Evolutionary conservation across 1,140 invertebrate genomes (phyloP).

Genomic region (Macrosteles quadrilineatus): DNA sequence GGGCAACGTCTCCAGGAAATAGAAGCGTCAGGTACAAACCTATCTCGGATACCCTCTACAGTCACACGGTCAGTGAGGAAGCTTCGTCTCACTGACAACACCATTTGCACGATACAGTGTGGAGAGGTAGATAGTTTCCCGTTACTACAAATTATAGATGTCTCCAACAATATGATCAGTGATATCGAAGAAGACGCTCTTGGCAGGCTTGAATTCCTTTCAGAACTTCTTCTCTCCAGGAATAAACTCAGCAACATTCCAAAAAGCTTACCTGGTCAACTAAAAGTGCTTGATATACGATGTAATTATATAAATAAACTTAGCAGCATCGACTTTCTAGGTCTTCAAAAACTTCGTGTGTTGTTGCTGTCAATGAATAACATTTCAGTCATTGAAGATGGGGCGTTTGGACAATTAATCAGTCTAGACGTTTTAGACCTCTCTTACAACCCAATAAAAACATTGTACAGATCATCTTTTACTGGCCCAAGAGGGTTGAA

Average conservation of each 20-base stretch:
- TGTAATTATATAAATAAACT: slow-evolving; percentile 68
- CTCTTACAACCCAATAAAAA: slow-evolving; percentile 72
- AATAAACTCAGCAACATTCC: slow-evolving; percentile 71
- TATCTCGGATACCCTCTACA: slow-evolving; percentile 77
- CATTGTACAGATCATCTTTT: slow-evolving; percentile 65
- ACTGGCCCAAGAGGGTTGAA: slow-evolving; percentile 63
- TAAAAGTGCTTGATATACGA: slow-evolving; percentile 63
- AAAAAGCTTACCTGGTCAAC: slow-evolving; percentile 61
- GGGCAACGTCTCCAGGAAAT: slow-evolving; percentile 70
- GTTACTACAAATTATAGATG: slow-evolving; percentile 73
- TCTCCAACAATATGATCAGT: slow-evolving; percentile 75
- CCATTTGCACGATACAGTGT: slow-evolving; percentile 68
- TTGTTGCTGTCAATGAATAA: slow-evolving; percentile 68
- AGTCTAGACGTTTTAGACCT: slow-evolving; percentile 70
- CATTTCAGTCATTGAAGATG: slow-evolving; percentile 64
- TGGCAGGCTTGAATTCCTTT: slow-evolving; percentile 75
- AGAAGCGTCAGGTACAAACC: slow-evolving; percentile 77
- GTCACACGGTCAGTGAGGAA: slow-evolving; percentile 82
- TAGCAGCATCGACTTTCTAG: slow-evolving; percentile 65
- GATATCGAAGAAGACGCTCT: slow-evolving; percentile 85
- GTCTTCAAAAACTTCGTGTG: slow-evolving; percentile 67
- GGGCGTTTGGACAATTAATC: slow-evolving; percentile 64
- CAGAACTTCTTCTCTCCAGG: slow-evolving; percentile 75
- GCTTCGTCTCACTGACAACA: slow-evolving; percentile 75
- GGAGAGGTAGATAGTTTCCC: slow-evolving; percentile 91